Base-by-base conservation (phyloP, 2,113 vertebrate species). In the Pungitius pungitius region DNA sequence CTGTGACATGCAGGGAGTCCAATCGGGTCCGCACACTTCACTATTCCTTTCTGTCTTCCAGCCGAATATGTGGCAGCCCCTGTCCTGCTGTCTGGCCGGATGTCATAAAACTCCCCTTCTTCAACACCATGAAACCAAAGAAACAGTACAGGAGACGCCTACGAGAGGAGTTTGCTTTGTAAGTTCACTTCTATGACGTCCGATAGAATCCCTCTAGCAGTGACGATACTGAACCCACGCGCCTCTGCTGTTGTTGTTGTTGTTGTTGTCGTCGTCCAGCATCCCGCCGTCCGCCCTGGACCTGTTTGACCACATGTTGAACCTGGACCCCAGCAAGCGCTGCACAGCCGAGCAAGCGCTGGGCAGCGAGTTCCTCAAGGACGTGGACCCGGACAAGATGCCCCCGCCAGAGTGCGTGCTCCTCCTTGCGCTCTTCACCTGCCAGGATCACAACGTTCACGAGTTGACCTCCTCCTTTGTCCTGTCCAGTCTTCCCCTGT, bases 71-170 rank as follows among this genome's bases (percentile, higher is more conserved):
- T 1, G 98, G 98, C 68, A 99, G 97, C 85, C 97, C 98, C 3
- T 98, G 97, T 84, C 98, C 98, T 62, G 98, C 96, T 18, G 96
- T 97, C 74, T 99, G 98, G 98, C 97, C 98, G 9, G 98, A 99
- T 85, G 98, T 99, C 45, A 99, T 99, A 85, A 99, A 99, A 85
- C 94, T 99, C 89, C 97, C 97, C 26, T 99, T 99, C 92, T 99
- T 99, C 93, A 98, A 99, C 94, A 98, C 96, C 87, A 99, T 99
- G 97, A 99, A 99, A 94, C 97, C 97, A 96, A 99, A 99, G 96
- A 99, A 99, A 89, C 98, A 98, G 63, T 99, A 99, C 87, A 94
- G 98, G 51, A 93, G 97, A 72, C 95, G 98, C 69, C 89, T 99
- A 86, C 92, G 97, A 82, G 98, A 99, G 92, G 98, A 99, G 91